Evolutionary conservation across 2,888 invertebrate species (phyloP).

Genomic region (Trachelus iudaicus): DNA sequence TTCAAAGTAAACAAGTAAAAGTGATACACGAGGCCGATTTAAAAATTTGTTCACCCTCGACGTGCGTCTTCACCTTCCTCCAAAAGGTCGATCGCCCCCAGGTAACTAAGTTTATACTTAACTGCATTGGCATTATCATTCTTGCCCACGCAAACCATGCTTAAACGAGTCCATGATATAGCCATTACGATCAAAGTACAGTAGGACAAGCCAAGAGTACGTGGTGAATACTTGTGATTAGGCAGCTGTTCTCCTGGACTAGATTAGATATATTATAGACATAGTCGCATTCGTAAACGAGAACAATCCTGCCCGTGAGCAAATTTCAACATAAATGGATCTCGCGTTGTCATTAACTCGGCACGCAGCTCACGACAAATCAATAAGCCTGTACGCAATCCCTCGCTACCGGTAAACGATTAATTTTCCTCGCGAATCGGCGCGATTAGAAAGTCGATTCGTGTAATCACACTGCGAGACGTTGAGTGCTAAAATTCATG

Average conservation of each 20-base stretch:
- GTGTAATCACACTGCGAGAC: not conserved
- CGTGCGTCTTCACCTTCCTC: not conserved
- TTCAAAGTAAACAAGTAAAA: not conserved
- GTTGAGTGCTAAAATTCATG: conserved; percentile 24
- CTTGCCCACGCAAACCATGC: not conserved
- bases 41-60: not conserved
- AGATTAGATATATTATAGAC: not conserved
- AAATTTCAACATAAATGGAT: conserved; percentile 1
- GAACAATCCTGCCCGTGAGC: not conserved
- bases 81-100: not conserved
- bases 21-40: not conserved
- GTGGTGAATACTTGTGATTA: not conserved
- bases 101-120: not conserved
- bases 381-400: conserved; percentile 5
- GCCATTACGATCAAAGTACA: not conserved
- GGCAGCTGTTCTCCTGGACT: not conserved
- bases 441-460: conserved; percentile 25
- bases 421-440: conserved; percentile 21
- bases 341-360: not conserved
- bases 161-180: not conserved
- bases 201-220: not conserved
- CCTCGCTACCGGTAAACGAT: conserved; percentile 17
- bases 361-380: conserved; percentile 3
- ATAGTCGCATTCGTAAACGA: not conserved
- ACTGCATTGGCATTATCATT: not conserved